A percentile compares a stretch with the other conserved stretches of the same genome.
Conservation (phyloP, 2,888 invertebrate genomes). For the Spicauda simplicius region DNA sequence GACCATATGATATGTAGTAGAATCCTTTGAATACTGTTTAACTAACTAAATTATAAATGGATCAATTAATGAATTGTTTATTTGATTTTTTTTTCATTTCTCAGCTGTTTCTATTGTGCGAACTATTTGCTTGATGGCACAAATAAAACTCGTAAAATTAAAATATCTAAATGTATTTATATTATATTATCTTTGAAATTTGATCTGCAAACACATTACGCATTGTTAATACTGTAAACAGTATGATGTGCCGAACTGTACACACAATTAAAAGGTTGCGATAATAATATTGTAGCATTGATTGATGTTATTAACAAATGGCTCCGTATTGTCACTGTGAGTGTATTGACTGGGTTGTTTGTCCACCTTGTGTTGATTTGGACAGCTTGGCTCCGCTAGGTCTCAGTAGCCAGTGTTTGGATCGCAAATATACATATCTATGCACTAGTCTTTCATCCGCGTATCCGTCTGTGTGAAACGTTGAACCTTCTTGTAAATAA, state of each 20-base stretch:
- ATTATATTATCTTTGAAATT: background rate
- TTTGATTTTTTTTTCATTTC: too few species aligned
- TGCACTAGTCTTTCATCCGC: background rate
- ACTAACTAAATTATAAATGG: too few species aligned
- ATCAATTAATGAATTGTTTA: too few species aligned
- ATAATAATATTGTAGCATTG: constrained; percentile 10
- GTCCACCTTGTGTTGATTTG: constrained; percentile 55
- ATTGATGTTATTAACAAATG: constrained; percentile 39
- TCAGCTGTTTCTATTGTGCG: too few species aligned
- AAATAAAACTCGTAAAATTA: too few species aligned
- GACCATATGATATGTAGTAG: too few species aligned
- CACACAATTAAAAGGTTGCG: constrained; percentile 16
- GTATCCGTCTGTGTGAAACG: background rate
- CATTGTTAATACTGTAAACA: background rate
- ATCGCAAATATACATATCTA: constrained; percentile 14
- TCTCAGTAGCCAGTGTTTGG: constrained; percentile 36
- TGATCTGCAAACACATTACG: constrained; percentile 5
- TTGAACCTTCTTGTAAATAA: too few species aligned
- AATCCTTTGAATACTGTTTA: too few species aligned
- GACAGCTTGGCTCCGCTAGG: constrained; percentile 44
- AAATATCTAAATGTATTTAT: too few species aligned
- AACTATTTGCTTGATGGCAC: too few species aligned
- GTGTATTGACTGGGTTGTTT: constrained; percentile 37
- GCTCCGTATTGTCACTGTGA: constrained; percentile 39
- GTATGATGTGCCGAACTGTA: constrained; percentile 15